Evolutionary conservation across 2,888 invertebrate genomes (phyloP).

Genomic region (Strigamia crassipes): DNA sequence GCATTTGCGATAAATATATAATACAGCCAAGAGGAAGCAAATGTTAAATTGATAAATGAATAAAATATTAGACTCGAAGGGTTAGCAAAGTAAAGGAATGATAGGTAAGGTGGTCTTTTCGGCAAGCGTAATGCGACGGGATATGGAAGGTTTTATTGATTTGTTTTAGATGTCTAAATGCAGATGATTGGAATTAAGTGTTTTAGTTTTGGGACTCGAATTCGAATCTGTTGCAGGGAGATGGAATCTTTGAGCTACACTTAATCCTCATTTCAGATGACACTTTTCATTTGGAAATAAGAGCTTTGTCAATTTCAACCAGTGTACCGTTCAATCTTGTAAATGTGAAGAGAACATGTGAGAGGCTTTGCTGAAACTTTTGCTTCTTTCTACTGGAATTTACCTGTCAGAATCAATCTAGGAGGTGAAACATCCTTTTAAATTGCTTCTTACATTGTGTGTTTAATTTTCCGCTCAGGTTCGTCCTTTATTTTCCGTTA

Average conservation of each 20-base stretch:
- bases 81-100: neutral
- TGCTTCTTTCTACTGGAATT: constrained; percentile 31
- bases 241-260: constrained; percentile 6
- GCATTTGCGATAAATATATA: neutral
- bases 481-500: neutral
- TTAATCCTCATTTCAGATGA: constrained; percentile 14
- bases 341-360: constrained; percentile 28
- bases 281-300: constrained; percentile 33
- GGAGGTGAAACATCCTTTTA: constrained; percentile 28
- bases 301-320: constrained; percentile 31
- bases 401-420: constrained; percentile 35
- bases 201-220: neutral
- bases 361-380: constrained; percentile 28
- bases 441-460: constrained; percentile 13
- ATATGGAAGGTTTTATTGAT: neutral
- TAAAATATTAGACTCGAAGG: neutral
- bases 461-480: constrained; percentile 18
- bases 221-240: neutral
- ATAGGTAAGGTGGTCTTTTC: neutral
- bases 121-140: neutral
- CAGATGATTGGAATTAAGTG: constrained; percentile 25
- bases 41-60: constrained; percentile 22
- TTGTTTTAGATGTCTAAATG: neutral
- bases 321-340: constrained; percentile 31
- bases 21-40: neutral